phyloP scores from a whole-genome alignment of 2,113 vertebrate genomes.

The Stomatorhinus ivindoensis region DNA sequence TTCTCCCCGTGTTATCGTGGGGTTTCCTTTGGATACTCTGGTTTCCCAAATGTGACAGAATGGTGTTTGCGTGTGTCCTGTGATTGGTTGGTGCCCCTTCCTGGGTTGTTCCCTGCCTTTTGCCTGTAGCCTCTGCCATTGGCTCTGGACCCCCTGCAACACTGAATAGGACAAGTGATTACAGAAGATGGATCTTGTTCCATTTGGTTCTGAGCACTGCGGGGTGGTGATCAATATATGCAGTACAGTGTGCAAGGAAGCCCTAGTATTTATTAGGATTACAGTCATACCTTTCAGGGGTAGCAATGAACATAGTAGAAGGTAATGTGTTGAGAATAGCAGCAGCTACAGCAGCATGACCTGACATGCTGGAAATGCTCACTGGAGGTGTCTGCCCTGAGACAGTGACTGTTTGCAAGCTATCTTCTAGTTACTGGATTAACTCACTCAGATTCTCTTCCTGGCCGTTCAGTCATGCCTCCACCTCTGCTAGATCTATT shows the following conservation, averaged over 20 bases:
- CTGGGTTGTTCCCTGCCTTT: background rate
- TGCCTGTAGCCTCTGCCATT: background rate
- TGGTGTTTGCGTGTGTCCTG: background rate
- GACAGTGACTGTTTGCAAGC: background rate
- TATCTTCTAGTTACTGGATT: background rate
- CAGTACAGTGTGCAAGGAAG: background rate
- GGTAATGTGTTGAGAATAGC: background rate
- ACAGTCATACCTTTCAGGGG: background rate
- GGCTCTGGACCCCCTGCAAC: background rate
- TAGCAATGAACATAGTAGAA: background rate
- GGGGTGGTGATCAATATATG: background rate
- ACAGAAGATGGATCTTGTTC: background rate
- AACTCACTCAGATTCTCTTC: background rate
- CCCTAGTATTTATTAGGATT: background rate
- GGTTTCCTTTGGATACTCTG: background rate
- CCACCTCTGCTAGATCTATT: background rate
- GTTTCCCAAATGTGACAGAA: background rate
- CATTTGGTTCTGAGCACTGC: background rate
- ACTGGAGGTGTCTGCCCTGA: background rate
- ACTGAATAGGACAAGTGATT: background rate
- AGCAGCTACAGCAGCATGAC: background rate
- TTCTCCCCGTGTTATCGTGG: background rate
- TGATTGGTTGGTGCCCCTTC: background rate
- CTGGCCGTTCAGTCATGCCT: background rate
- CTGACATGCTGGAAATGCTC: background rate